These are phyloP conservation scores for Noctua janthina DNA, from an alignment of 2,888 invertebrate species.

Conservation along the genomic window DNA sequence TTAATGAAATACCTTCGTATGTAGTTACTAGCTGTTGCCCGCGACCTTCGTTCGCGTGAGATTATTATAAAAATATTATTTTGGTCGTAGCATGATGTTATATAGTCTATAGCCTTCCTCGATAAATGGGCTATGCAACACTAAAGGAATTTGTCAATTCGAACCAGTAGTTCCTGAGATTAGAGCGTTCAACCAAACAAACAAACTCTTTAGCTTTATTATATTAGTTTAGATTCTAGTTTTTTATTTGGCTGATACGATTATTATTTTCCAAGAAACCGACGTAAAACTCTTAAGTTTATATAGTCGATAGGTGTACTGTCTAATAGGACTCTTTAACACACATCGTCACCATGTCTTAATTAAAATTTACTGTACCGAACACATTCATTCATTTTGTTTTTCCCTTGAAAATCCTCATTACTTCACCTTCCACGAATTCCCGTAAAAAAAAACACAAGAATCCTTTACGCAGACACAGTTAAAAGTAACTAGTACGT, in stretches of 20 bases:
- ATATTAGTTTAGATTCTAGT: not conserved
- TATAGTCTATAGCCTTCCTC: too few relatives aligned
- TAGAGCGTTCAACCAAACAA: too few relatives aligned
- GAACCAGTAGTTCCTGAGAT: too few relatives aligned
- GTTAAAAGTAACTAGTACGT: constrained; percentile 12
- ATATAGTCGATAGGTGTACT: not conserved
- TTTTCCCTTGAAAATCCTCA: not conserved
- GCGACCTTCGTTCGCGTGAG: too few relatives aligned
- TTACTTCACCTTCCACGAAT: not conserved
- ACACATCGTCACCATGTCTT: not conserved
- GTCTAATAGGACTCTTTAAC: not conserved
- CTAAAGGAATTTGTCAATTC: too few relatives aligned
- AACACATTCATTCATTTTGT: not conserved
- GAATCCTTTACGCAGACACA: not conserved
- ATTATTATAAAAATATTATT: too few relatives aligned
- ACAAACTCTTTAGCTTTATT: too few relatives aligned
- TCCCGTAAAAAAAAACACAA: not conserved
- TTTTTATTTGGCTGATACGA: not conserved
- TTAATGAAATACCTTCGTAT: not conserved
- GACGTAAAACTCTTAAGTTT: not conserved
- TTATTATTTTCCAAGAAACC: not conserved
- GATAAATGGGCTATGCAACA: too few relatives aligned
- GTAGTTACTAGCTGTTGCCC: not conserved
- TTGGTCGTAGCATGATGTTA: too few relatives aligned
- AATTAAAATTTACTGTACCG: not conserved